Evolutionary conservation across 2,797 vertebrate species (phyloP), one percentile per base, ranked within the genome.

Genomic region (Linurgus olivaceus): DNA sequence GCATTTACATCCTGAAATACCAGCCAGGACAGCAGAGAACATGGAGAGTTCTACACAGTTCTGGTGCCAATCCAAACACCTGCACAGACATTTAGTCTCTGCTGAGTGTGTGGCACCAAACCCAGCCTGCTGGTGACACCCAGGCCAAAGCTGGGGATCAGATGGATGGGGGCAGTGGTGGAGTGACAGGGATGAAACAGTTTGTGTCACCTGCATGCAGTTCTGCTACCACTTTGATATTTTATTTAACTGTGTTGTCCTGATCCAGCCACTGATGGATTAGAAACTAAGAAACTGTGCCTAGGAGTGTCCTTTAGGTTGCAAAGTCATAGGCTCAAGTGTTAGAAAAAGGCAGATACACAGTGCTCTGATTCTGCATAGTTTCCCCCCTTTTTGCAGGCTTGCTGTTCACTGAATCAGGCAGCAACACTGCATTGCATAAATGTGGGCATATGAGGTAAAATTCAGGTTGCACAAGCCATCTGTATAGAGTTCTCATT

Each of bases 181-280:
- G 37, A 47, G 19, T 23, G 42, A 29, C 31, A 74, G 26, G 18
- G 7, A 12, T 16, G 9, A 40, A 51, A 33, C 38, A 28, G 2
- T 44, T 75, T 50, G 21, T 78, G 63, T 19, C 51, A 68, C n/a
- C 50, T 44, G 17, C 26, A 65, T n/a, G 6, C 15, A 29, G 17
- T 35, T 52, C 72, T 68, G 17, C 13, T 52, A 44, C 40, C 3
- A 2, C 29, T 90, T 75, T 42, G 37, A 21, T 47, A n/a, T 24
- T 29, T 4, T 31, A 2, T 68, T 45, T 50, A 35, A 15, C 17
- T 44, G 8, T 2, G 0, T 24, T n/a, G 29, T 17, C 0, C 0
- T 65, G 75, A 52, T 37, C 24, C 47, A 72, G 23, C 12, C 33
- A 8, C 0, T 45, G 35, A 26, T 18, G 50, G 54, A 37, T 51